Base-by-base conservation (phyloP, 2,888 invertebrate species). In the Noctua pronuba region DNA sequence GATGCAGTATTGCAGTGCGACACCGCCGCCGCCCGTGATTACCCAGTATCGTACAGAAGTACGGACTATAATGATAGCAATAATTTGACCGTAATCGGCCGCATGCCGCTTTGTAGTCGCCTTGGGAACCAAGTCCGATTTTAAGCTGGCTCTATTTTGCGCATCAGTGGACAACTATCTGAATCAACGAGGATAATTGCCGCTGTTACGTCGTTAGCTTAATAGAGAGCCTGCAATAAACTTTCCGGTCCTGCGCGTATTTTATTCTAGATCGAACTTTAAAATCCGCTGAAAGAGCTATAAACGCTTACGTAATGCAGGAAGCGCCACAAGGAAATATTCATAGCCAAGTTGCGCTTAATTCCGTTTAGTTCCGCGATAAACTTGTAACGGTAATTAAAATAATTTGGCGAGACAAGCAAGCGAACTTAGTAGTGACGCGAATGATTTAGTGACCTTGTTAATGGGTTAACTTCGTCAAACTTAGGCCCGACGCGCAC, bases 41-140 rank as follows among this genome's bases (percentile, higher is more conserved):
- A 95, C 93, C 92, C 85, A 85, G 89, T 90, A 92, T 93, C 91
- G 92, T 89, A 90, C 92, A 92, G 92, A 91, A 89, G 88, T 89
- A 90, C 91, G 91, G 92, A 91, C 94, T 92, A 92, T 96, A 96
- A 96, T 96, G 95, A 95, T 93, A 92, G 95, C 94, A 94, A 96
- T 96, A 96, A 96, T 96, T 96, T 94, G 95, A 93, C 94, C 94
- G 94, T 96, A 96, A 96, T 96, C 94, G 95, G 92, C 93, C 93
- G 92, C 94, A 94, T 91, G 93, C 92, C 94, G 94, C 93, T 95
- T 94, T 95, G 95, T 94, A 93, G 94, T 91, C 94, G 95, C 95
- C 95, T 95, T 94, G 96, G 96, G 96, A 95, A 92, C 92, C 89
- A 90, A 92, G 93, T 93, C 90, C 92, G 94, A 95, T 95, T 96